Conservation (phyloP, 2,113 vertebrate genomes). For the Todiramphus saurophagus region DNA sequence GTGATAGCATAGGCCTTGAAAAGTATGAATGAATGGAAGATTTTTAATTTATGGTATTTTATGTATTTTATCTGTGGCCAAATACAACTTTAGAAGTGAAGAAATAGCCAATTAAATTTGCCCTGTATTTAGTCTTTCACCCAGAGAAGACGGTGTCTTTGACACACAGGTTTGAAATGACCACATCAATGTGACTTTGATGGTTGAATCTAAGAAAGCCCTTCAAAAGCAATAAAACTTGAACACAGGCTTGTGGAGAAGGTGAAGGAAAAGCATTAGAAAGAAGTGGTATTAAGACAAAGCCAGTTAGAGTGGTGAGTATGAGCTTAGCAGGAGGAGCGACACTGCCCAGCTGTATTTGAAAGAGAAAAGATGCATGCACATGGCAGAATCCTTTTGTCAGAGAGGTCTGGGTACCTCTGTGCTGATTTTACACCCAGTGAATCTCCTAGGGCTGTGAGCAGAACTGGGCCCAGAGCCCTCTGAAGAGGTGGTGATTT, state of each 20-base stretch:
- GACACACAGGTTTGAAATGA: background rate
- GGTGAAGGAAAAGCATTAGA: background rate
- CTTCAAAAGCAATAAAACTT: background rate
- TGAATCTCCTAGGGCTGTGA: background rate
- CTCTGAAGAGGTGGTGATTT: background rate
- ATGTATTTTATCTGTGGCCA: background rate
- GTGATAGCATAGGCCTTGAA: background rate
- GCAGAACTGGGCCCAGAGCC: background rate
- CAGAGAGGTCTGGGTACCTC: background rate
- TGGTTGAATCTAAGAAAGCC: background rate
- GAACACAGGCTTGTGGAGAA: background rate
- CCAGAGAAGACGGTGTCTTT: background rate
- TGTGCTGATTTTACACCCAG: accelerated
- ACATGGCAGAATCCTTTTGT: background rate
- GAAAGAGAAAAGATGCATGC: background rate
- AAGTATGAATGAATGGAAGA: background rate
- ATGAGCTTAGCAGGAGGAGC: background rate
- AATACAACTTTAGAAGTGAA: background rate
- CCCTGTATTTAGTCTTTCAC: background rate
- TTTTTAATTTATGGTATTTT: background rate
- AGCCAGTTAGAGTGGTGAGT: background rate
- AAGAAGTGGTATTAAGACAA: background rate
- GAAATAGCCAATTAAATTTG: background rate
- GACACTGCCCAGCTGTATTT: background rate
- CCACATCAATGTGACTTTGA: background rate